Base-by-base conservation (phyloP, 2,113 vertebrate genomes). In the Petromus typicus region DNA sequence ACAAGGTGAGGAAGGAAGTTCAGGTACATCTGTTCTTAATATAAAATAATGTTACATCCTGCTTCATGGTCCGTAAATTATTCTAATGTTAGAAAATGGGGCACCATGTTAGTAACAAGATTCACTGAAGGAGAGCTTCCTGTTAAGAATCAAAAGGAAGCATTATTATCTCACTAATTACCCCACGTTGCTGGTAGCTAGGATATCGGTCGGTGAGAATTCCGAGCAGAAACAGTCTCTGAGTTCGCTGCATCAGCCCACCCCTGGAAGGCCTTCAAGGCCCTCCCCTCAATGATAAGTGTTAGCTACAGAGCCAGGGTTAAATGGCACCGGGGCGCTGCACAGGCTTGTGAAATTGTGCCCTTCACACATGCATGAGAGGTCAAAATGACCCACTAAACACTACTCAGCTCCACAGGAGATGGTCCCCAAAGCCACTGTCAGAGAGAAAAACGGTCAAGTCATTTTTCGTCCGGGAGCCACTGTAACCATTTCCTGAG, bases 401-500 rank as follows among this genome's bases (percentile, higher is more conserved):
- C 82, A 11, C 11, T 66, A 51, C 27, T 30, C 34, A 56, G 32
- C 57, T 80, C 54, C 43, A 34, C 8, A 57, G 54, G 43, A 67
- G 27, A 86, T 25, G 45, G 51, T 76, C 69, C 37, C 57, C 23
- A 83, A 83, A 91, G 18, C 34, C 54, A 69, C 88, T n/a, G 48
- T 56, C 40, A 81, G 7, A n/a, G 22, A 67, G 76, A 10, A 30
- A 40, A 56, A 81, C 27, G 25, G 25, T 40, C 71, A 67, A n/a
- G 51, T 69, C 63, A 37, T 1, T 16, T 76, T 66, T n/a, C 25
- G 25, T 22, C 9, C 16, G 16, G 59, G 69, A 48, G n/a, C 0
- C 37, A 82, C 59, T 75, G 80, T 32, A 95, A 57, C 32, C 34
- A 67, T 20, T 90, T 95, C 78, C 30, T 64, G 2, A 90, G 80